Evolutionary conservation across 1,140 invertebrate genomes (phyloP).

Genomic region (Panagrolaimus sp.): DNA sequence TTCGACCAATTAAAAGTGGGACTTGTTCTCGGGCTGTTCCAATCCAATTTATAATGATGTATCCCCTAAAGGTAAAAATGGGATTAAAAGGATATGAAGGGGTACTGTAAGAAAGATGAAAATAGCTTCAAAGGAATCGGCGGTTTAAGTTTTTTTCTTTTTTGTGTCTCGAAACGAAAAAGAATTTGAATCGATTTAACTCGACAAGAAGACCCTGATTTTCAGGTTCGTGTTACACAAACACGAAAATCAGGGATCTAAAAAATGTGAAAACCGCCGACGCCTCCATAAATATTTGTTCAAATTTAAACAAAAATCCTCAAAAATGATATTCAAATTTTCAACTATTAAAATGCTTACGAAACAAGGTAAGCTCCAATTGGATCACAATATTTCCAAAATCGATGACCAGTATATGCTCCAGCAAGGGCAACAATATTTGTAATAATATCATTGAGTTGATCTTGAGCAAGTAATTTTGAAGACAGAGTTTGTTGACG

Average conservation of each 20-base stretch:
- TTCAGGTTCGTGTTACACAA: too few species aligned
- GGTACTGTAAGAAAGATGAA: too few species aligned
- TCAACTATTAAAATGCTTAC: neutral
- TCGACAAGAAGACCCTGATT: too few species aligned
- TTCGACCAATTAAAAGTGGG: neutral
- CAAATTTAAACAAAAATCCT: too few species aligned
- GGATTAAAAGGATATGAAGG: too few species aligned
- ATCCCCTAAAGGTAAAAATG: neutral
- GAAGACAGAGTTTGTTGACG: neutral
- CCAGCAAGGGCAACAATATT: constrained; percentile 3
- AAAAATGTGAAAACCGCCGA: too few species aligned
- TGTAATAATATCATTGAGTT: constrained; percentile 7
- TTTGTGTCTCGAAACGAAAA: too few species aligned
- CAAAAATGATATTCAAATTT: too few species aligned
- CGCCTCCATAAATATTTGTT: neutral
- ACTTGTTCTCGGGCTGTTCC: neutral
- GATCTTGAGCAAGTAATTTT: neutral
- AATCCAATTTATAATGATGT: neutral
- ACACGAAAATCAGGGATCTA: too few species aligned
- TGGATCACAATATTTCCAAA: constrained; percentile 11
- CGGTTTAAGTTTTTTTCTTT: too few species aligned
- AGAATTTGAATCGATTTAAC: too few species aligned
- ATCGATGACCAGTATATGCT: constrained; percentile 2
- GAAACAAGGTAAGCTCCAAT: constrained; percentile 12
- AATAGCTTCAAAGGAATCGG: too few species aligned